Percentiles rank a stretch among this genome's conserved stretches.
These are phyloP conservation scores for Drosophila greeni DNA, from an alignment of 2,888 invertebrate genomes.

Conservation along the genomic window DNA sequence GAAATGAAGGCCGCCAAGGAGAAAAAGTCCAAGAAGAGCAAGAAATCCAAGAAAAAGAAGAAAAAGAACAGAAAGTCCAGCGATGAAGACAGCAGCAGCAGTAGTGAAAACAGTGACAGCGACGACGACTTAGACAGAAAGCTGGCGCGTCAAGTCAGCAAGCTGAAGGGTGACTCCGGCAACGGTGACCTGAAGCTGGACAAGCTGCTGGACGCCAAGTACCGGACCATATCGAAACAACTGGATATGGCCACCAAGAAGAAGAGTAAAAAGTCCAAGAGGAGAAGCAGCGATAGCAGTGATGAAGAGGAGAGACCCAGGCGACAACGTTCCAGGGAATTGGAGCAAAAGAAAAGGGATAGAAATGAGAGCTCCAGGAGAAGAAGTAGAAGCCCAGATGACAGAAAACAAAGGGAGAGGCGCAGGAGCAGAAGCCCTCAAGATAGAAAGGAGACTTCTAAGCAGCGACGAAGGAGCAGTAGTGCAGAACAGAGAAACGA, in stretches of 20 bases:
- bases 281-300: slow-evolving; percentile 38
- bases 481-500: slow-evolving; percentile 1
- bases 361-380: not conserved
- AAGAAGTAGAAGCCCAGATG: slow-evolving; percentile 8
- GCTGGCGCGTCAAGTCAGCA: slow-evolving; percentile 80
- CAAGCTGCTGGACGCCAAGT: slow-evolving; percentile 77
- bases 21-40: slow-evolving; percentile 59
- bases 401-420: not conserved
- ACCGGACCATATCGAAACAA: slow-evolving; percentile 77
- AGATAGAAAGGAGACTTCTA: not conserved
- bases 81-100: slow-evolving; percentile 80
- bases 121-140: slow-evolving; percentile 83
- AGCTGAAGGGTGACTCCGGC: slow-evolving; percentile 80
- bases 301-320: slow-evolving; percentile 1
- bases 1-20: slow-evolving; percentile 49
- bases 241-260: slow-evolving; percentile 75
- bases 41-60: slow-evolving; percentile 68
- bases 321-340: slow-evolving; percentile 6
- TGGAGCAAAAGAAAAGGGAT: not conserved
- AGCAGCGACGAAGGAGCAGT: not conserved
- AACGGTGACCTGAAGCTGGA: slow-evolving; percentile 72
- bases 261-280: slow-evolving; percentile 41
- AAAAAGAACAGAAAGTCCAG: slow-evolving; percentile 66
- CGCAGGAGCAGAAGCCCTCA: slow-evolving; percentile 14
- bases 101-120: slow-evolving; percentile 17